Percentiles rank a stretch among this genome's conserved stretches.
Conservation (phyloP, 2,113 vertebrate species). For the Gulo gulo region DNA sequence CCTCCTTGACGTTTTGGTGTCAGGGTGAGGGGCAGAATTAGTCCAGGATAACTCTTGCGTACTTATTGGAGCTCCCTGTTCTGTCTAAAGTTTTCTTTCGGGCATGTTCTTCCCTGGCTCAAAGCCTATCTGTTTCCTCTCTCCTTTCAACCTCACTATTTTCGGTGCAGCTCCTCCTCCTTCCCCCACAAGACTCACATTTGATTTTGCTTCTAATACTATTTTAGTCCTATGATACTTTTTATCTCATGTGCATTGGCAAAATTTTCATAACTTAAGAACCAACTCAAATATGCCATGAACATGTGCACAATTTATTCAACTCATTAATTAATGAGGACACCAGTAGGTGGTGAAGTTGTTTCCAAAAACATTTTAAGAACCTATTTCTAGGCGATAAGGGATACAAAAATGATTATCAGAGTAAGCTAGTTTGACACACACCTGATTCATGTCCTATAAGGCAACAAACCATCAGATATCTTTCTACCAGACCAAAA, state of each 20-base stretch:
- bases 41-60: not conserved
- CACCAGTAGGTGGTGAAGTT: not conserved
- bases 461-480: not conserved
- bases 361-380: not conserved
- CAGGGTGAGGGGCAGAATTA: not conserved
- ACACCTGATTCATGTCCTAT: not conserved
- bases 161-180: not conserved
- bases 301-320: slow-evolving; percentile 17
- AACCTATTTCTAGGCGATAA: not conserved
- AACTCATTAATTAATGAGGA: not conserved
- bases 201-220: not conserved
- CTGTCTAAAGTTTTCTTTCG: not conserved
- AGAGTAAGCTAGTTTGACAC: not conserved
- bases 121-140: not conserved
- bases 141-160: not conserved
- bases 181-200: not conserved
- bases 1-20: not conserved
- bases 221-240: not conserved
- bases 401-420: not conserved
- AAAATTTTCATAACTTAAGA: slow-evolving; percentile 9
- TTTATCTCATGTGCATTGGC: not conserved
- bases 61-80: not conserved
- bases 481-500: not conserved
- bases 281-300: not conserved
- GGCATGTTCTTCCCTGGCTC: not conserved